phyloP scores from a whole-genome alignment of 2,113 vertebrate genomes.

The Aplodontia rufa region DNA sequence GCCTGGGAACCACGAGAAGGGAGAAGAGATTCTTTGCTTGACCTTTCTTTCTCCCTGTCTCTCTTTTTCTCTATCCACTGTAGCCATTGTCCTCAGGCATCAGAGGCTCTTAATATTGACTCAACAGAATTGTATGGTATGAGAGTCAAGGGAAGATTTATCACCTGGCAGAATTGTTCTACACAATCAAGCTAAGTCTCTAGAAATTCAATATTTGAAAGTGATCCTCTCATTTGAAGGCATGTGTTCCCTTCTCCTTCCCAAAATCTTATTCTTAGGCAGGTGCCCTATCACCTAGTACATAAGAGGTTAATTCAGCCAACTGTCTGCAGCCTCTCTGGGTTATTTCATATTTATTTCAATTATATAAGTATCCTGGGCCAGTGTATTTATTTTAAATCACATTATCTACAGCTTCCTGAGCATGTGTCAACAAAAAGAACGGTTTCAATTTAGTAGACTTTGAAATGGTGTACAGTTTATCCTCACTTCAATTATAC shows the following conservation, averaged over 20 bases:
- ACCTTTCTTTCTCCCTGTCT: not conserved
- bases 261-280: not conserved
- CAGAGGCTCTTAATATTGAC: not conserved
- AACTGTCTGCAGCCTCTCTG: not conserved
- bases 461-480: constrained; percentile 76
- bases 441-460: constrained; percentile 79
- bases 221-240: not conserved
- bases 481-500: constrained; percentile 78
- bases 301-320: constrained; percentile 56
- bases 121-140: not conserved
- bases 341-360: constrained; percentile 74
- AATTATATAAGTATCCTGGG: constrained; percentile 68
- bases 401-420: constrained; percentile 77
- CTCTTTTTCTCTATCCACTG: not conserved
- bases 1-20: not conserved
- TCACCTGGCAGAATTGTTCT: not conserved
- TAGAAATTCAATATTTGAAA: not conserved
- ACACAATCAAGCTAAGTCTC: not conserved
- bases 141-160: not conserved
- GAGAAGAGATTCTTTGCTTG: not conserved
- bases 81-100: not conserved
- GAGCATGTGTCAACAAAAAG: constrained; percentile 79
- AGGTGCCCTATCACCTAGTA: not conserved
- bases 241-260: not conserved
- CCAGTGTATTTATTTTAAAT: constrained; percentile 79